These are phyloP conservation scores for Arbacia lixula DNA, from an alignment of 53 echinoderm and acorn worm genomes.

Conservation along the genomic window DNA sequence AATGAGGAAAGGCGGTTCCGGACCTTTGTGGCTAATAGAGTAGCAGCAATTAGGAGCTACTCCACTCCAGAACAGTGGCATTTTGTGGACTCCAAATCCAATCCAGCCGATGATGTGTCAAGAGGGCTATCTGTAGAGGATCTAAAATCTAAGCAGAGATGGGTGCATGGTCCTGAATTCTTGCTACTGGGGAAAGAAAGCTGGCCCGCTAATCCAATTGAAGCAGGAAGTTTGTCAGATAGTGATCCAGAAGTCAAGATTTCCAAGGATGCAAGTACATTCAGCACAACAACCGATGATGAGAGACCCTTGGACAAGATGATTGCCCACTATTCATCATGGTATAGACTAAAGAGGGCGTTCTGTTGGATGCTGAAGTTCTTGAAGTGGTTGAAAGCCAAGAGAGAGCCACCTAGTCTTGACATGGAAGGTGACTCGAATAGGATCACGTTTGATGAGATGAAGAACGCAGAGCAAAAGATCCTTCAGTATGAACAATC, in stretches of 20 bases:
- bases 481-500: constrained; percentile 45
- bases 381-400: constrained; percentile 43
- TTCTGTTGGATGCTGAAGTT: constrained; percentile 27
- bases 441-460: constrained; percentile 13
- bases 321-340: constrained; percentile 48
- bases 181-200: constrained; percentile 41
- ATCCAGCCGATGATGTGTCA: constrained; percentile 81
- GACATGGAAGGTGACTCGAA: background rate
- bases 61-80: constrained; percentile 61
- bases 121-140: constrained; percentile 67
- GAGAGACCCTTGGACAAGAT: constrained; percentile 1
- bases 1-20: constrained; percentile 55
- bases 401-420: background rate
- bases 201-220: constrained; percentile 50
- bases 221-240: background rate
- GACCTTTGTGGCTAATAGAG: constrained; percentile 73
- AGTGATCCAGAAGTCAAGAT: constrained; percentile 44
- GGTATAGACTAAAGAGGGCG: constrained; percentile 35
- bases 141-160: constrained; percentile 47
- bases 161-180: constrained; percentile 67
- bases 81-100: constrained; percentile 57
- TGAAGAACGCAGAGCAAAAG: constrained; percentile 47
- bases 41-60: constrained; percentile 29
- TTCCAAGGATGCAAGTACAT: constrained; percentile 26
- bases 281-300: background rate